These are phyloP conservation scores for Gallinago stenura DNA, from an alignment of 2,797 vertebrate genomes.

Conservation along the genomic window DNA sequence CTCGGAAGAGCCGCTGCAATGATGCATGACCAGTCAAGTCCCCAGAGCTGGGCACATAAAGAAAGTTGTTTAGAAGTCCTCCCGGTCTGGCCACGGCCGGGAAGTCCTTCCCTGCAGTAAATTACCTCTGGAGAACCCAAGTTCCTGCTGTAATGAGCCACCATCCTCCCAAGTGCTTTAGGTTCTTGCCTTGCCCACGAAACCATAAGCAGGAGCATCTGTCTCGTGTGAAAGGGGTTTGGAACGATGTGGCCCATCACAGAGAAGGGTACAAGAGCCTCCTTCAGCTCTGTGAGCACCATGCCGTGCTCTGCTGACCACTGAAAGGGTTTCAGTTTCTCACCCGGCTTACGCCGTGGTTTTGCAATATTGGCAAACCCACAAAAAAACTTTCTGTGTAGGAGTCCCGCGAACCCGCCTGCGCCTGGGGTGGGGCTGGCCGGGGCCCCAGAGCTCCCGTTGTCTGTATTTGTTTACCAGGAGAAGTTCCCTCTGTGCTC, in stretches of 20 bases:
- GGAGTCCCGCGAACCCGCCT: not conserved
- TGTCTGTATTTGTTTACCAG: not conserved
- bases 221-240: constrained; percentile 2
- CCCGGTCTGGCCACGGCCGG: not conserved
- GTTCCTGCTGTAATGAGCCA: constrained; percentile 31
- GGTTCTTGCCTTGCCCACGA: not conserved
- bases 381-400: constrained; percentile 26
- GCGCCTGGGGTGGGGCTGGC: not conserved
- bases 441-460: not conserved
- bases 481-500: not conserved
- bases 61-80: constrained; percentile 25
- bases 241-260: not conserved
- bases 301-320: not conserved
- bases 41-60: not conserved
- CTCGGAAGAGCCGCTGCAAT: not conserved
- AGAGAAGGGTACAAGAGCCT: not conserved
- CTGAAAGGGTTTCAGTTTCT: constrained; percentile 27
- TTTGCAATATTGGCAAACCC: constrained; percentile 57
- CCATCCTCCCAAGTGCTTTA: constrained; percentile 28
- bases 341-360: not conserved
- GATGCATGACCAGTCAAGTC: not conserved
- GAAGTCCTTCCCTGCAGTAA: constrained; percentile 35
- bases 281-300: not conserved
- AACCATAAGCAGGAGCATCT: constrained; percentile 41
- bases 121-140: constrained; percentile 28